phyloP scores from a whole-genome alignment of 2,888 invertebrate species.

The Hypomecis punctinalis region DNA sequence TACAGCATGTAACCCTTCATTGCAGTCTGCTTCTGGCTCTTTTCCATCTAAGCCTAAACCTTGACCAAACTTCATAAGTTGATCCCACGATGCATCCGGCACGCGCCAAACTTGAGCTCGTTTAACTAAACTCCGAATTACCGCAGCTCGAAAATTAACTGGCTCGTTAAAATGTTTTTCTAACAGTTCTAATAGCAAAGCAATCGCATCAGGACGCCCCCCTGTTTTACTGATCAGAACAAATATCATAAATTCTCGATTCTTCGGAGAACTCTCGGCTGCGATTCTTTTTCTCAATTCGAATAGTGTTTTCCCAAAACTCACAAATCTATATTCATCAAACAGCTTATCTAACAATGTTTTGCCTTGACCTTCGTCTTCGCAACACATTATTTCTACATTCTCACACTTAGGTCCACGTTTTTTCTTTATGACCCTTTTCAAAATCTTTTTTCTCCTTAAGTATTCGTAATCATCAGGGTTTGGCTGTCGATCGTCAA shows the following conservation, averaged over 20 bases:
- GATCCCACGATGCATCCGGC: conserved; percentile 54
- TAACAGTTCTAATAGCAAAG: conserved; percentile 53
- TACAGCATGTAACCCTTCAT: conserved; percentile 66
- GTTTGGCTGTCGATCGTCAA: conserved; percentile 2
- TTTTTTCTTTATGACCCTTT: no score
- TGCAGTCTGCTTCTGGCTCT: conserved; percentile 52
- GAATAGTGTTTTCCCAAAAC: conserved; percentile 57
- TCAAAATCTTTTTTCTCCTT: not conserved
- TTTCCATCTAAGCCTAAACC: conserved; percentile 64
- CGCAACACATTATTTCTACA: no score
- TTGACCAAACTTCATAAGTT: conserved; percentile 55
- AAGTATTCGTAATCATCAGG: not conserved
- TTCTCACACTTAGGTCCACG: no score
- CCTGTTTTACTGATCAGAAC: conserved; percentile 70
- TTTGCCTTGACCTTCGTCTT: not conserved
- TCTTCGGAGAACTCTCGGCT: conserved; percentile 53
- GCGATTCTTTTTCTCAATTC: conserved; percentile 55
- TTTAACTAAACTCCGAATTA: conserved; percentile 65
- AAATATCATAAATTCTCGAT: conserved; percentile 63
- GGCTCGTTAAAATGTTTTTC: conserved; percentile 60
- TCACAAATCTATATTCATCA: conserved; percentile 59
- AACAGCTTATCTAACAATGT: conserved; percentile 59
- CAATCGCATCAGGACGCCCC: conserved; percentile 51
- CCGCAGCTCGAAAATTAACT: conserved; percentile 57
- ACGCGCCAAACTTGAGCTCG: conserved; percentile 63